These are phyloP conservation scores for Saccostrea echinata DNA, from an alignment of 1,140 invertebrate genomes.

Conservation along the genomic window DNA sequence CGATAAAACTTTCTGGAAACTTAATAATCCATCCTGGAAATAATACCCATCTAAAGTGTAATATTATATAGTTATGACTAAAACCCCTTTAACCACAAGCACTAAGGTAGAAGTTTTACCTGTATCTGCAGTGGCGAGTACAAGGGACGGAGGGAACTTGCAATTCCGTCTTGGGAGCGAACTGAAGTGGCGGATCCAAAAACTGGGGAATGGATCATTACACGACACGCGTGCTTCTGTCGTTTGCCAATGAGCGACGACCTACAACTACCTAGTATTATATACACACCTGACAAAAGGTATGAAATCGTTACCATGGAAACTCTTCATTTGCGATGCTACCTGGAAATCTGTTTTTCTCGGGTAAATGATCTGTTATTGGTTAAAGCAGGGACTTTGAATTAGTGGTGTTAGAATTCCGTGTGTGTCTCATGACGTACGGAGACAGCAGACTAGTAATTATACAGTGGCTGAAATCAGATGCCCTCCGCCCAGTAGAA, in stretches of 20 bases:
- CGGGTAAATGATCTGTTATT: conserved; percentile 19
- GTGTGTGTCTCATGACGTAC: not conserved
- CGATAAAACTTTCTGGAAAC: not conserved
- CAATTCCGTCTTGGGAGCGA: not conserved
- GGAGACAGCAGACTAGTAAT: not conserved
- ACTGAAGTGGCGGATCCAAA: conserved; percentile 13
- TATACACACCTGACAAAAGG: conserved; percentile 30
- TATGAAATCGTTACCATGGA: conserved; percentile 31
- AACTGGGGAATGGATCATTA: conserved; percentile 29
- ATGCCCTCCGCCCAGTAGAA: not conserved
- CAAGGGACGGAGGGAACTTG: conserved; percentile 7
- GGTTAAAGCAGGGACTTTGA: not conserved
- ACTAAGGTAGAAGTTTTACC: not conserved
- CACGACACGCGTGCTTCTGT: not conserved
- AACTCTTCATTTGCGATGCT: conserved; percentile 31
- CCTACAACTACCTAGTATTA: conserved; percentile 1
- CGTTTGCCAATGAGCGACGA: not conserved
- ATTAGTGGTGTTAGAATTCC: not conserved
- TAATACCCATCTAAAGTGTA: not conserved
- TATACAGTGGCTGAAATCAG: not conserved
- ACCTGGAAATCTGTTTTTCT: conserved; percentile 29
- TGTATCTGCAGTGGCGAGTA: conserved; percentile 6
- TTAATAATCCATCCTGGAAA: too few species aligned
- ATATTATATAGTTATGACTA: not conserved
- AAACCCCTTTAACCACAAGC: not conserved